Percentiles rank a stretch among this genome's conserved stretches.
These are phyloP conservation scores for Aplysina aerophoba DNA, from an alignment of 37 sponge, comb jelly and placozoan species.

Conservation along the genomic window DNA sequence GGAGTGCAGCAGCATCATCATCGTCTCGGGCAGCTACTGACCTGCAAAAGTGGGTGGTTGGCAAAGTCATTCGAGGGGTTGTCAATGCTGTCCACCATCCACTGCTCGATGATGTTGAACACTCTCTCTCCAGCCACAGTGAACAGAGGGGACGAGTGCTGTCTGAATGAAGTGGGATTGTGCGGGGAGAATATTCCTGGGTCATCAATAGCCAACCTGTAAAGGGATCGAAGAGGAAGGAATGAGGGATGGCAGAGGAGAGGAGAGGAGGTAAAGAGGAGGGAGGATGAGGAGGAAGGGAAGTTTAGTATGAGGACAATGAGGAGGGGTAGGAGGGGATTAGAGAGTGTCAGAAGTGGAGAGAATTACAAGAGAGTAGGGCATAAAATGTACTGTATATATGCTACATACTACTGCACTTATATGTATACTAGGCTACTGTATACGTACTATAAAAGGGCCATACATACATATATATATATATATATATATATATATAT, in stretches of 20 bases:
- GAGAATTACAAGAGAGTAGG: not conserved
- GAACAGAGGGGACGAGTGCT: not conserved
- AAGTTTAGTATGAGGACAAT: not conserved
- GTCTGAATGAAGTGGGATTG: too few species aligned
- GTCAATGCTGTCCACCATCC: slow-evolving; percentile 56
- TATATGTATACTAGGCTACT: too few species aligned
- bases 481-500: too few species aligned
- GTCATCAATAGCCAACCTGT: too few species aligned
- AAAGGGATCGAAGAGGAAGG: not conserved
- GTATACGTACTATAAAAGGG: too few species aligned
- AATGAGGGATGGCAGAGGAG: not conserved
- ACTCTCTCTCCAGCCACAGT: slow-evolving; percentile 1
- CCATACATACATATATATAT: too few species aligned
- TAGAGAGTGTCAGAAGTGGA: not conserved
- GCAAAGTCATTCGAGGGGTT: slow-evolving; percentile 54
- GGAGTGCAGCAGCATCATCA: not conserved
- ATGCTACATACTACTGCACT: too few species aligned
- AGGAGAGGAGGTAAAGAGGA: not conserved
- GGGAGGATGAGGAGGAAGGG: slow-evolving; percentile 21
- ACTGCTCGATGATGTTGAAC: slow-evolving; percentile 61
- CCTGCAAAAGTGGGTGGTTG: slow-evolving; percentile 20
- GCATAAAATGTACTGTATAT: too few species aligned
- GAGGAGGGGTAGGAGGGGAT: not conserved
- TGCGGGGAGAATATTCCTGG: too few species aligned
- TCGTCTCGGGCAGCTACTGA: not conserved